Evolutionary conservation across 1,140 invertebrate species (phyloP).

Genomic region (Formica selysi): DNA sequence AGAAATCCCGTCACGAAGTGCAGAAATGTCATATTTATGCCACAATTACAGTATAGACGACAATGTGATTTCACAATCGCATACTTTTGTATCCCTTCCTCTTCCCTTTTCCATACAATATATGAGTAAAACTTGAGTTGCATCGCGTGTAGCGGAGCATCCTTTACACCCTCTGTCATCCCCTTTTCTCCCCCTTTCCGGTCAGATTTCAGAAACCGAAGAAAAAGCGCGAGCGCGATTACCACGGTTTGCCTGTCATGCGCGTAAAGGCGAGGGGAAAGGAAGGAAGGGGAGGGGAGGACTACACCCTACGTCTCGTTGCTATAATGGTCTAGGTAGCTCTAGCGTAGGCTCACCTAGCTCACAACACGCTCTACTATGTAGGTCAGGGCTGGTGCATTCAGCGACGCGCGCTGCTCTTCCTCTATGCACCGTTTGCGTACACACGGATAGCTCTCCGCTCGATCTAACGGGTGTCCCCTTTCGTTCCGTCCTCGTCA

Average conservation of each 20-base stretch:
- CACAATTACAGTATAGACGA: background rate
- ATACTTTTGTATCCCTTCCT: background rate
- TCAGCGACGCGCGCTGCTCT: slow-evolving; percentile 84
- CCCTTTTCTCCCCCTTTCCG: too few species aligned
- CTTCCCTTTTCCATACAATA: background rate
- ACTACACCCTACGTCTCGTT: slow-evolving; percentile 74
- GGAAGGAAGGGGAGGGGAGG: slow-evolving; percentile 53
- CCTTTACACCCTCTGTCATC: slow-evolving; percentile 14
- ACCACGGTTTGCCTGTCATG: slow-evolving; percentile 47
- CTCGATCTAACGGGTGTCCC: slow-evolving; percentile 77
- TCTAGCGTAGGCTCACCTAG: slow-evolving; percentile 83
- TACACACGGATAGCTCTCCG: slow-evolving; percentile 64
- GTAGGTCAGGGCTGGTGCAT: slow-evolving; percentile 87
- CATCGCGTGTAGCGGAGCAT: background rate
- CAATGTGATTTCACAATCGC: background rate
- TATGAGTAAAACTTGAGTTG: background rate
- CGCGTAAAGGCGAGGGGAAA: slow-evolving; percentile 41
- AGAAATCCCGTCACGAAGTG: background rate
- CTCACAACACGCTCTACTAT: slow-evolving; percentile 86
- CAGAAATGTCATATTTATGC: background rate
- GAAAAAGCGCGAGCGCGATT: slow-evolving; percentile 45
- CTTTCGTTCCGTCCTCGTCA: background rate
- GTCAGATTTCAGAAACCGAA: slow-evolving; percentile 8
- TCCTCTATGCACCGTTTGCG: slow-evolving; percentile 82
- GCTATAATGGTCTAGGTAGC: slow-evolving; percentile 84